These are phyloP conservation scores for Acleris literana DNA, from an alignment of 2,888 invertebrate species.

Conservation along the genomic window DNA sequence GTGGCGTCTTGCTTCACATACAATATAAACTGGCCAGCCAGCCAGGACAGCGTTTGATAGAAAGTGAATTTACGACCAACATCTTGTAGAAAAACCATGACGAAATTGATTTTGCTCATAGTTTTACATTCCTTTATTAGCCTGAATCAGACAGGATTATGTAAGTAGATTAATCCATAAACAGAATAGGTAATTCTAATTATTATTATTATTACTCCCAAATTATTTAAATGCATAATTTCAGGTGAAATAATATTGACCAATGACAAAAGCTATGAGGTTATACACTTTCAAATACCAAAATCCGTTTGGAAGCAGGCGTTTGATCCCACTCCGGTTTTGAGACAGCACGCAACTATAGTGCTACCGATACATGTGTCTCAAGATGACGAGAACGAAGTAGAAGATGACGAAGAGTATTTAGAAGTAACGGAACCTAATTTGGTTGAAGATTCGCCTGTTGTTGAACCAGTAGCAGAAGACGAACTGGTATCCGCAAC, in stretches of 20 bases:
- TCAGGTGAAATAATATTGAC: constrained; percentile 49
- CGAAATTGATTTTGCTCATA: constrained; percentile 15
- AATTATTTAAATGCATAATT: constrained; percentile 41
- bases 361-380: constrained; percentile 73
- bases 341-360: constrained; percentile 71
- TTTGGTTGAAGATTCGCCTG: constrained; percentile 43
- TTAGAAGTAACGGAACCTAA: constrained; percentile 46
- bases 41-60: constrained; percentile 50
- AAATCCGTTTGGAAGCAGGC: constrained; percentile 66
- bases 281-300: constrained; percentile 66
- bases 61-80: constrained; percentile 37
- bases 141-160: constrained; percentile 6
- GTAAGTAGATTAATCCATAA: constrained; percentile 12
- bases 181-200: too few relatives aligned
- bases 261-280: constrained; percentile 61
- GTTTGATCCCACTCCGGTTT: constrained; percentile 65
- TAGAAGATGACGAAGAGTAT: constrained; percentile 48
- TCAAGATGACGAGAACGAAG: constrained; percentile 48
- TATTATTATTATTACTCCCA: neutral
- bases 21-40: constrained; percentile 66
- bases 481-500: constrained; percentile 40
- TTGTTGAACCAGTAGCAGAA: constrained; percentile 46
- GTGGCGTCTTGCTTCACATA: constrained; percentile 59
- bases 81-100: constrained; percentile 22
- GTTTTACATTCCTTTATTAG: constrained; percentile 14